Evolutionary conservation across 2,888 invertebrate genomes (phyloP).

Genomic region (Hirtodrosophila trivittata): DNA sequence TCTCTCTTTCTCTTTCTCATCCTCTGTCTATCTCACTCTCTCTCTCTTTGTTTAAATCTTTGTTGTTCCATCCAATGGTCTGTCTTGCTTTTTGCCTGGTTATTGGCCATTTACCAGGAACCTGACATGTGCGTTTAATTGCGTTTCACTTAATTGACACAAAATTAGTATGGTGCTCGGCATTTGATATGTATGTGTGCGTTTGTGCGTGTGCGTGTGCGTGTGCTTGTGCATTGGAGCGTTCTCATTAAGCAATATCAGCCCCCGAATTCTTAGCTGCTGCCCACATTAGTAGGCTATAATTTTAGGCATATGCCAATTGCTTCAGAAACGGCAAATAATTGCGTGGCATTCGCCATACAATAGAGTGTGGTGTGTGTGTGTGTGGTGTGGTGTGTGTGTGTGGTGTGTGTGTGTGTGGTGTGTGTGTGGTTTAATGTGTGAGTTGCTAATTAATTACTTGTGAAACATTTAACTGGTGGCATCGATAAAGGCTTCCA

Average conservation of each 20-base stretch:
- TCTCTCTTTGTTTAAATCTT: not conserved
- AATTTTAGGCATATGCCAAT: slow-evolving; percentile 44
- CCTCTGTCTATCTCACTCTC: slow-evolving; percentile 1
- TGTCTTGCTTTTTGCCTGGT: slow-evolving; percentile 31
- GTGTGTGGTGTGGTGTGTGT: no score
- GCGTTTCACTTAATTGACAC: slow-evolving; percentile 79
- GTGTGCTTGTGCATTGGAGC: slow-evolving; percentile 25
- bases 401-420: no score
- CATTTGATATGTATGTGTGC: slow-evolving; percentile 10
- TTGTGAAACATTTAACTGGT: slow-evolving; percentile 67
- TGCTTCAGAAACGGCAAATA: slow-evolving; percentile 36
- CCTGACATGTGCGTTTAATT: slow-evolving; percentile 80
- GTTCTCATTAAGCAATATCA: slow-evolving; percentile 16
- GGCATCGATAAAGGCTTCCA: no score
- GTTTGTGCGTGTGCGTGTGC: slow-evolving; percentile 3
- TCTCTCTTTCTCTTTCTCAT: slow-evolving; percentile 2
- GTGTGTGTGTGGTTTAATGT: slow-evolving; percentile 14
- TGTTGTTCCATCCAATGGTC: slow-evolving; percentile 2
- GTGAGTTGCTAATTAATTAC: slow-evolving; percentile 70
- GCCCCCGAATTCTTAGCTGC: slow-evolving; percentile 8
- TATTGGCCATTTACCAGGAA: slow-evolving; percentile 71
- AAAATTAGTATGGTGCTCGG: slow-evolving; percentile 73
- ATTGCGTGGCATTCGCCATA: not conserved
- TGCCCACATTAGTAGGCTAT: slow-evolving; percentile 63
- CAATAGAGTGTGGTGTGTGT: no score